Base-by-base conservation (phyloP, 2,888 invertebrate species). In the Drosophila phalerata region DNA sequence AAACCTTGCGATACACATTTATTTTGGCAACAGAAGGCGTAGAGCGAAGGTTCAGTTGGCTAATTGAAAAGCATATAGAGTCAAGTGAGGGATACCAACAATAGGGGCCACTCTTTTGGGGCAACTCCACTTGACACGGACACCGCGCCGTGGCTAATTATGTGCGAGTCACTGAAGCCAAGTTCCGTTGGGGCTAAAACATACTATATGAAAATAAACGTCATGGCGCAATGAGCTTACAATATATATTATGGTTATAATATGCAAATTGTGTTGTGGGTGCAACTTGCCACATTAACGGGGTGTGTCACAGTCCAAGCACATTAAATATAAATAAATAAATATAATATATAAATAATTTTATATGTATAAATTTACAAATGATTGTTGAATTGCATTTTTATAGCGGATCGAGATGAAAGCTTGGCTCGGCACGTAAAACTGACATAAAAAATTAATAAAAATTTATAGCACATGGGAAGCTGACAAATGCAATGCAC, bases 131-230 rank as follows among this genome's bases (percentile, higher is more conserved):
- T 64, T 51, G 60, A 66, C 63, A 51, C 56, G 69, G 75, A 70
- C 55, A 74, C 69, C 60, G 70, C 64, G 74, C 52, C 71, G 56
- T 77, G 70, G 77, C 73, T 69, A 69, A 77, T 80, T 77, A 74
- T 81, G 77, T 57, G 67, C 75, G 74, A 80, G 58, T 69, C 76
- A 76, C 76, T 71, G 79, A 81, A 79, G 80, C 80, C 68, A 61
- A 81, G 73, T 69, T 81, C 81, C 80, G 76, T 76, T 78, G 68
- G 47, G 28, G 25, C 49, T 17, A 62, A 51, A 55, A 43, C 47
- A 57, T 22, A 62, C 68, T 52, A 62, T n/a, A n/a, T n/a, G n/a
- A n/a, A 71, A 78, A 76, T 65, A 69, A 68, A 52, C 71, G 67
- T 79, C 67, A 79, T 77, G 73, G 69, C 77, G 78, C 80, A 76